These are phyloP conservation scores for Enteromius anoplus DNA, from an alignment of 2,797 vertebrate species.

Conservation along the genomic window DNA sequence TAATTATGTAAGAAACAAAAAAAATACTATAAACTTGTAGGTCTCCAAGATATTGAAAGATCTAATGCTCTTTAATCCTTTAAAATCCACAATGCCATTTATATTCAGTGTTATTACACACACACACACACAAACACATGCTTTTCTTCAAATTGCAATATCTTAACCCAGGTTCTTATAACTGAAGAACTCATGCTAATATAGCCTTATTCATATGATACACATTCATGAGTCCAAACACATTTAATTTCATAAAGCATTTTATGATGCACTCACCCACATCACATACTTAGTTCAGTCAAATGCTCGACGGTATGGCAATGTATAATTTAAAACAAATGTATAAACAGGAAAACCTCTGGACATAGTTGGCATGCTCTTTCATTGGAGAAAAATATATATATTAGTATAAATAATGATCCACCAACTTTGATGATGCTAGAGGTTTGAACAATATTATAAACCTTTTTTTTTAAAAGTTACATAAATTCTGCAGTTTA, in stretches of 20 bases:
- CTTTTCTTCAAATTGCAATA: not conserved
- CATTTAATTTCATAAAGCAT: constrained; percentile 11
- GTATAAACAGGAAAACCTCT: not conserved
- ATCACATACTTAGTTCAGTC: not conserved
- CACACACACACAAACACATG: not conserved
- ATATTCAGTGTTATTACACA: not conserved
- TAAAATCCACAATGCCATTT: not conserved
- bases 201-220: not conserved
- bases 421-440: not conserved
- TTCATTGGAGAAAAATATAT: constrained; percentile 3
- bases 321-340: not conserved
- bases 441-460: not conserved
- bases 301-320: not conserved
- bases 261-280: constrained; percentile 13
- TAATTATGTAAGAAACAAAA: not conserved
- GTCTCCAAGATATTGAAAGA: not conserved
- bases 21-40: not conserved
- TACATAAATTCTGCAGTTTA: not conserved
- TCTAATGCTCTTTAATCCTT: not conserved
- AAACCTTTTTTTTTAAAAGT: not conserved
- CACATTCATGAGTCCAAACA: not conserved
- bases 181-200: not conserved
- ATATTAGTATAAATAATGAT: not conserved
- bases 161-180: not conserved
- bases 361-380: not conserved